phyloP scores from a whole-genome alignment of 2,113 vertebrate genomes.

The Pampusana beccarii region DNA sequence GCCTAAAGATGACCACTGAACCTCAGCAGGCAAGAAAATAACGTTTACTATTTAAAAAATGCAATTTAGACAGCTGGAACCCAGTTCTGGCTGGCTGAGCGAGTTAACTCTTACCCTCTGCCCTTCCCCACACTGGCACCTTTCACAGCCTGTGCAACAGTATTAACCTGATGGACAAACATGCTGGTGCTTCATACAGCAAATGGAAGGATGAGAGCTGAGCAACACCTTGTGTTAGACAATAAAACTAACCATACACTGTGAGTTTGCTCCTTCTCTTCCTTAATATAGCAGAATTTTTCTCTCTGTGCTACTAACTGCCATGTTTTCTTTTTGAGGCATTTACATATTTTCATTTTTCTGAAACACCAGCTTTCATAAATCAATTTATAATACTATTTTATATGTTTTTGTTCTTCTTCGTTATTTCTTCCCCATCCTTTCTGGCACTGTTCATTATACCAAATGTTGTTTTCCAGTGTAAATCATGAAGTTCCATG shows the following conservation, averaged over 20 bases:
- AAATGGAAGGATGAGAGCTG: constrained; percentile 12
- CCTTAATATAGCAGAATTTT: neutral
- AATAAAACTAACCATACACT: constrained; percentile 11
- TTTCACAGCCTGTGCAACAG: neutral
- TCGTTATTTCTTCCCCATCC: neutral
- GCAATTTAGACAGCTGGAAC: neutral
- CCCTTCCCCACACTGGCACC: neutral
- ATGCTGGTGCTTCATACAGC: neutral
- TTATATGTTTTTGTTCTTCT: neutral
- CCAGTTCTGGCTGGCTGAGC: neutral
- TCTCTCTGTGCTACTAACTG: neutral
- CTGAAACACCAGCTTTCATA: neutral
- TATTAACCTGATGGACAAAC: neutral
- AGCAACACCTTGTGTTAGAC: constrained; percentile 38
- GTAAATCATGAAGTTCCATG: neutral
- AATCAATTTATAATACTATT: neutral
- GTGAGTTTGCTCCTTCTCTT: neutral
- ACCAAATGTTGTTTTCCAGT: neutral
- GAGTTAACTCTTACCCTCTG: neutral
- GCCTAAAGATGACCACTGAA: neutral
- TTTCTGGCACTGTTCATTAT: neutral
- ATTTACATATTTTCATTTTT: neutral
- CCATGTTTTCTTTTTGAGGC: neutral
- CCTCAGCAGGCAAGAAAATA: neutral
- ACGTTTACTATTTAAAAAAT: neutral